Evolutionary conservation across 1,140 invertebrate genomes (phyloP).

Genomic region (Solen grandis): DNA sequence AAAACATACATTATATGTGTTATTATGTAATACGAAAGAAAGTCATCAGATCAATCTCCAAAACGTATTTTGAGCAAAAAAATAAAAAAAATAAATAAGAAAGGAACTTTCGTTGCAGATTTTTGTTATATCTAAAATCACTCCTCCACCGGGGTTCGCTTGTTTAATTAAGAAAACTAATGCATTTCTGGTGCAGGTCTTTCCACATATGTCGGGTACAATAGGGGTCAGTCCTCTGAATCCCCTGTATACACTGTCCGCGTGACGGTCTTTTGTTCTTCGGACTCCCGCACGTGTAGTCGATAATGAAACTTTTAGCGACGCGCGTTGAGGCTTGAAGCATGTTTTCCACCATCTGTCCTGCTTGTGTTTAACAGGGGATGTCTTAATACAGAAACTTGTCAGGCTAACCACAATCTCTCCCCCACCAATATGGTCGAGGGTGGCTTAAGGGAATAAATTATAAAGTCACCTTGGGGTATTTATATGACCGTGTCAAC

Average conservation of each 20-base stretch:
- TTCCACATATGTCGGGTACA: constrained; percentile 48
- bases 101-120: too few relatives aligned
- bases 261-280: constrained; percentile 40
- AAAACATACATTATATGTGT: not conserved
- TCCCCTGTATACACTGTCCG: constrained; percentile 29
- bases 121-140: constrained; percentile 23
- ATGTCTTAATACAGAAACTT: too few relatives aligned
- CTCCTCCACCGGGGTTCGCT: not conserved
- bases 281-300: constrained; percentile 13
- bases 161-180: constrained; percentile 56
- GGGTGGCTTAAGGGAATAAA: too few relatives aligned
- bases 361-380: not conserved
- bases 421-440: too few relatives aligned
- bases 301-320: constrained; percentile 32
- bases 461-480: too few relatives aligned
- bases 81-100: not conserved
- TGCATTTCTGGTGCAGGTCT: constrained; percentile 20
- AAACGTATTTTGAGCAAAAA: constrained; percentile 4
- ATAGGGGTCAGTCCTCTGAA: constrained; percentile 39
- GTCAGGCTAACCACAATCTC: too few relatives aligned
- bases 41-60: constrained; percentile 6
- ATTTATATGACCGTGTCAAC: too few relatives aligned
- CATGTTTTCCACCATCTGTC: constrained; percentile 38
- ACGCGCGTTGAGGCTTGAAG: constrained; percentile 18
- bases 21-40: not conserved